A percentile compares a stretch with the other conserved stretches of the same genome.
Evolutionary conservation across 2,797 vertebrate species (phyloP).

Genomic region (Clarias platycephalus): DNA sequence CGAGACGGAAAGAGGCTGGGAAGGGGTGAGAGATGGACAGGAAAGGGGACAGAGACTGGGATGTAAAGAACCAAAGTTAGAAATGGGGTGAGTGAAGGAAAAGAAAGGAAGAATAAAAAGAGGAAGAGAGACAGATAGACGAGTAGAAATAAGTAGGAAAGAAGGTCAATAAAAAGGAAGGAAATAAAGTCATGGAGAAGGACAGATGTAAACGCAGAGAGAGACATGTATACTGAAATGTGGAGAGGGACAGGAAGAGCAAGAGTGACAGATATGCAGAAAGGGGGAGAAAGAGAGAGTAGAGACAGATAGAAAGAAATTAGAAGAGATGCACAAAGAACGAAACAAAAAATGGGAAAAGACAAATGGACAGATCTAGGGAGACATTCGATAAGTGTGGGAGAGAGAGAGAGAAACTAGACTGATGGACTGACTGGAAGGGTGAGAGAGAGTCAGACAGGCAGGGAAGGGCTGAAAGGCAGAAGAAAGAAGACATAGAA

Average conservation of each 20-base stretch:
- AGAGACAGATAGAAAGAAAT: no score
- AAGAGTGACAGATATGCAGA: neutral
- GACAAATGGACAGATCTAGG: neutral
- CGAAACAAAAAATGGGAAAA: neutral
- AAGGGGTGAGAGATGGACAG: neutral
- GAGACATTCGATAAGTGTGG: neutral
- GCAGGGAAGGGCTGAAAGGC: neutral
- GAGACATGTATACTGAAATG: neutral
- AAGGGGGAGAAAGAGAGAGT: neutral
- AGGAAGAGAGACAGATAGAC: neutral
- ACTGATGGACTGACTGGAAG: neutral
- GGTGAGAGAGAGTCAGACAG: neutral
- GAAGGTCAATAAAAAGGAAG: constrained; percentile 4
- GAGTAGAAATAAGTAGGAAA: neutral
- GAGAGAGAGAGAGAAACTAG: neutral
- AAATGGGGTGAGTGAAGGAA: neutral
- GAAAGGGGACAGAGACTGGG: neutral
- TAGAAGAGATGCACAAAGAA: neutral
- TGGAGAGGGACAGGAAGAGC: neutral
- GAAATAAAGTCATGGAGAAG: no score
- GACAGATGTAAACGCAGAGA: neutral
- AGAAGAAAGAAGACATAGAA: neutral
- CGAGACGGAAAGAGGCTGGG: neutral
- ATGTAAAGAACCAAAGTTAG: neutral
- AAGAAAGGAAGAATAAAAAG: neutral